Percentiles rank a stretch among this genome's conserved stretches.
These are phyloP conservation scores for Mellivora capensis DNA, from an alignment of 2,113 vertebrate species.

Conservation along the genomic window DNA sequence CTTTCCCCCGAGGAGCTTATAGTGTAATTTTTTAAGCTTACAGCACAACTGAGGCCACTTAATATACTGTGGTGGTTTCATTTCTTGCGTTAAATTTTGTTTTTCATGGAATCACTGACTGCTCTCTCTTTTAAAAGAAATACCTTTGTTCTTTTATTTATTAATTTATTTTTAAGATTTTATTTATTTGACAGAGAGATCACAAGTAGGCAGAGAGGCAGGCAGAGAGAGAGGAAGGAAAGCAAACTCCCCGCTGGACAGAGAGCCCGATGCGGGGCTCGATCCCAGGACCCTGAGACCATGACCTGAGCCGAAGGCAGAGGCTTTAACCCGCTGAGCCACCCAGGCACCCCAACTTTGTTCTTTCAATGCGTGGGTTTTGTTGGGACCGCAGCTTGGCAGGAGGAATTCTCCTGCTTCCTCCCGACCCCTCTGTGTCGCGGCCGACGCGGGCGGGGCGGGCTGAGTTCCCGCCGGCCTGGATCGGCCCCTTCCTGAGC, in stretches of 20 bases:
- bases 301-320: no score
- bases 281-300: no score
- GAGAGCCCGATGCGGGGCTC: no score
- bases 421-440: background rate
- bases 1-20: background rate
- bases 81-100: background rate
- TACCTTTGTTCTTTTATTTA: background rate
- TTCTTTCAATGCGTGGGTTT: background rate
- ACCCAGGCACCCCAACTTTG: no score
- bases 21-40: background rate
- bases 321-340: no score
- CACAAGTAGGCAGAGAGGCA: no score
- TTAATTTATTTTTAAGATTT: no score
- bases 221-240: no score
- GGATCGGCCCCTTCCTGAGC: background rate
- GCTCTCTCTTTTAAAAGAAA: background rate
- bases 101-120: background rate
- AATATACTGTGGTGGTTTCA: no score
- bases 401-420: accelerated
- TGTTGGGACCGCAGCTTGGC: background rate
- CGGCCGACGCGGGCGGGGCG: background rate
- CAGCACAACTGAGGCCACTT: no score
- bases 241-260: accelerated
- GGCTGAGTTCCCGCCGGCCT: accelerated
- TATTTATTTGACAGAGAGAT: no score